phyloP scores from a whole-genome alignment of 2,888 invertebrate species.

The Clitarchus hookeri region DNA sequence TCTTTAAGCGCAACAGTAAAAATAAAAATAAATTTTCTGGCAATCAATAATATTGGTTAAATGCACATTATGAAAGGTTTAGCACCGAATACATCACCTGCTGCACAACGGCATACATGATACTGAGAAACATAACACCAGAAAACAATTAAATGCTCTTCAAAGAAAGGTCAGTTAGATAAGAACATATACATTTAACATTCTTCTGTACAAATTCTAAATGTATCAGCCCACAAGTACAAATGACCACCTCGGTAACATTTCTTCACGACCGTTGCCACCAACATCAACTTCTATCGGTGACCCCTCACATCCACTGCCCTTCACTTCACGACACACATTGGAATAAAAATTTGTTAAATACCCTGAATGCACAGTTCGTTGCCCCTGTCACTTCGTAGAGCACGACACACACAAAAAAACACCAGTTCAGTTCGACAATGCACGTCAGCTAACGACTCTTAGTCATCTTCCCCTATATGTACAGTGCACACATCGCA shows the following conservation, averaged over 20 bases:
- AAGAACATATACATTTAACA: not conserved
- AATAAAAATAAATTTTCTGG: slow-evolving; percentile 10
- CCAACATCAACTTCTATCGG: not conserved
- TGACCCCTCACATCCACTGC: not conserved
- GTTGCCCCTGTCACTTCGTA: not conserved
- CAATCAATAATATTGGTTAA: not conserved
- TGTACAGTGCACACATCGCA: not conserved
- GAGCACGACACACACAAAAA: not conserved
- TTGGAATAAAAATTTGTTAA: not conserved
- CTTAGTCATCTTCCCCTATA: not conserved
- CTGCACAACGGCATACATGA: not conserved
- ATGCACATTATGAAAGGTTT: slow-evolving; percentile 17
- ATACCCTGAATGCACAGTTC: slow-evolving; percentile 25
- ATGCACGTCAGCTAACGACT: not conserved
- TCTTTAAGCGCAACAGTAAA: slow-evolving; percentile 10
- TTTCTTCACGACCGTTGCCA: not conserved
- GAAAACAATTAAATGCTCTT: not conserved
- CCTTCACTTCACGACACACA: not conserved
- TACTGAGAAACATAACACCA: slow-evolving; percentile 2
- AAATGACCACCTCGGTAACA: not conserved
- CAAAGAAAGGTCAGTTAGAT: not conserved
- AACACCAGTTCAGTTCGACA: not conserved
- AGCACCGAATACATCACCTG: slow-evolving; percentile 20
- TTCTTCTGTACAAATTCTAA: not conserved
- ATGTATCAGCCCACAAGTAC: not conserved